Conservation (phyloP, 2,797 vertebrate species). For the Rhinoraja longicauda region DNA sequence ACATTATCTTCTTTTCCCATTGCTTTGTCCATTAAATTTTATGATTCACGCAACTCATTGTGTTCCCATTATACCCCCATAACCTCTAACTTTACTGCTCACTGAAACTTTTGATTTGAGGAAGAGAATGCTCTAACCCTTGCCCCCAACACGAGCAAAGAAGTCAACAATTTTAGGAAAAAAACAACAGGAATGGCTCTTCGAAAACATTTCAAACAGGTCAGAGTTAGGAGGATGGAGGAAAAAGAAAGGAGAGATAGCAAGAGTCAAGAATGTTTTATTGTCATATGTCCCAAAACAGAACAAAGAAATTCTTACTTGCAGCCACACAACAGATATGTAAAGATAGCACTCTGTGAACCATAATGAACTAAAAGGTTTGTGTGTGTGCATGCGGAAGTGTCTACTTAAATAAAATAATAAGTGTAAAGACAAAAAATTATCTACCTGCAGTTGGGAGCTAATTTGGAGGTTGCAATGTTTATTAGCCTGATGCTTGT, state of each 20-base stretch:
- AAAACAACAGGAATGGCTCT: background rate
- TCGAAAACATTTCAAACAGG: background rate
- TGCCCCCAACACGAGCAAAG: background rate
- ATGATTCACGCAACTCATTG: background rate
- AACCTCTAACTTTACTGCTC: background rate
- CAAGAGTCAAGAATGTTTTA: too few species aligned
- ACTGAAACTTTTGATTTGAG: background rate
- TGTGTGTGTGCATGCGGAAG: too few species aligned
- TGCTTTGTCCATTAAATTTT: background rate
- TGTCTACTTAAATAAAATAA: too few species aligned
- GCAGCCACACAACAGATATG: too few species aligned
- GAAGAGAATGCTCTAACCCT: background rate
- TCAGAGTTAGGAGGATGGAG: background rate
- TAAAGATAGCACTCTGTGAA: too few species aligned
- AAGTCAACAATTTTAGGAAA: background rate
- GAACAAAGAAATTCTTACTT: too few species aligned
- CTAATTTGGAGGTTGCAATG: too few species aligned
- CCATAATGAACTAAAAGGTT: background rate
- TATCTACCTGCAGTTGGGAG: too few species aligned
- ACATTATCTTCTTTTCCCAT: background rate
- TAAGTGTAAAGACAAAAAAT: too few species aligned
- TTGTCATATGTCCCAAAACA: too few species aligned
- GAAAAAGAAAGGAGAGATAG: background rate
- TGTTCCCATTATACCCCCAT: background rate
- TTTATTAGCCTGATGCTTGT: too few species aligned